phyloP scores from a whole-genome alignment of 2,888 invertebrate genomes.

The Aspidiotus destructor region DNA sequence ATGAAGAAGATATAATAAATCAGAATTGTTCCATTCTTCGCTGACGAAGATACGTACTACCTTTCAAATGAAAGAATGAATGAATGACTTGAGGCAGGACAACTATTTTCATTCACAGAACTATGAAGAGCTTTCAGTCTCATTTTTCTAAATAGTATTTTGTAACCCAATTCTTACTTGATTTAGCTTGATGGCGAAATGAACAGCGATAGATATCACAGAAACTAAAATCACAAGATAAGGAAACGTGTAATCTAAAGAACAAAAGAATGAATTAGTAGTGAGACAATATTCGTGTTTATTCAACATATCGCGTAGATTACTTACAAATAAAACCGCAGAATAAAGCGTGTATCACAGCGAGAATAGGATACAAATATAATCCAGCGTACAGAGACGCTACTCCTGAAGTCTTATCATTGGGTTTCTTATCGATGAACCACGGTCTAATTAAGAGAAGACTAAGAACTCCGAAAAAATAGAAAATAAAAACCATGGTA shows the following conservation, averaged over 20 bases:
- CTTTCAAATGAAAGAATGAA: no score
- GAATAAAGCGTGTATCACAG: constrained; percentile 74
- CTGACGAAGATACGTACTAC: no score
- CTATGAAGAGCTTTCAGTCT: neutral
- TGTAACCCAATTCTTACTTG: constrained; percentile 56
- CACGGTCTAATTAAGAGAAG: constrained; percentile 71
- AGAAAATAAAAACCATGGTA: constrained; percentile 83
- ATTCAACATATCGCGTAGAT: neutral
- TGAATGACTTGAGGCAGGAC: neutral
- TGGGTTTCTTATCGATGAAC: constrained; percentile 57
- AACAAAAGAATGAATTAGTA: constrained; percentile 19
- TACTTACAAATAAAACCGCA: constrained; percentile 84
- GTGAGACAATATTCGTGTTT: constrained; percentile 31
- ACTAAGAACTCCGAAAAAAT: constrained; percentile 66
- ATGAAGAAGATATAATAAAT: no score
- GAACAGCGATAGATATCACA: constrained; percentile 83
- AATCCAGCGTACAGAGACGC: constrained; percentile 85
- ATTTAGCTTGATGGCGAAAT: constrained; percentile 77
- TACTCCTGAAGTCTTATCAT: constrained; percentile 52
- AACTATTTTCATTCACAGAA: no score
- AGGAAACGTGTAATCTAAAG: constrained; percentile 87
- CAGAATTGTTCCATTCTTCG: no score
- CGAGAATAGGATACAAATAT: constrained; percentile 84
- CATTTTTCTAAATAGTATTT: constrained; percentile 16
- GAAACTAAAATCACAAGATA: constrained; percentile 84